Conservation (phyloP, 2,797 vertebrate species). For the Pseudopleuronectes americanus region DNA sequence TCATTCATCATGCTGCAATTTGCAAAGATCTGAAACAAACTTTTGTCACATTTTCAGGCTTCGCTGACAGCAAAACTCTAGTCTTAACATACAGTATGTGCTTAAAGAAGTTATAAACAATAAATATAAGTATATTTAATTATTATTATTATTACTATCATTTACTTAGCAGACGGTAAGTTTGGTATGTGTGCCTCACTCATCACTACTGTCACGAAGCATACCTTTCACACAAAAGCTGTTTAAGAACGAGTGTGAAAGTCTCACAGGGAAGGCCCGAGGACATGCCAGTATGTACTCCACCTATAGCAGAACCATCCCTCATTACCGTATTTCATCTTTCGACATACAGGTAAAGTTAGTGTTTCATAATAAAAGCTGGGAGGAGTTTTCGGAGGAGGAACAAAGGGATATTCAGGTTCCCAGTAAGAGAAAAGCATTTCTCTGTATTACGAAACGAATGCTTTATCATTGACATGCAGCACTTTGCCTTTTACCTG, state of each 20-base stretch:
- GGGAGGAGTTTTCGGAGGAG: conserved; percentile 4
- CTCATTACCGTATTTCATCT: background rate
- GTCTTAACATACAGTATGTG: background rate
- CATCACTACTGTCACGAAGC: conserved; percentile 6
- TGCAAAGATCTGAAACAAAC: conserved; percentile 29
- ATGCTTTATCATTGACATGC: conserved; percentile 33
- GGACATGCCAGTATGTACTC: conserved; percentile 7
- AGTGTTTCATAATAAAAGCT: conserved; percentile 1
- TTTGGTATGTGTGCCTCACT: too few relatives aligned
- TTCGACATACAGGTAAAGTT: background rate
- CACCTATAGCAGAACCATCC: conserved; percentile 22
- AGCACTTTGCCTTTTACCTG: conserved; percentile 43
- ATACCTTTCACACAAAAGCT: conserved; percentile 8
- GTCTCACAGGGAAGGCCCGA: background rate
- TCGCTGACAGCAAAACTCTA: background rate
- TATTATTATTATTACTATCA: too few relatives aligned
- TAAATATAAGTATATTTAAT: too few relatives aligned
- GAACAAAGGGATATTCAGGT: conserved; percentile 17
- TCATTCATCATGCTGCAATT: conserved; percentile 43
- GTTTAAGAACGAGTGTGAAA: conserved; percentile 7
- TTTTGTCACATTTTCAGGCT: conserved; percentile 14
- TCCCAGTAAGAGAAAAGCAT: conserved; percentile 35
- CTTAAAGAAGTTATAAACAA: background rate
- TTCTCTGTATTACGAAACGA: conserved; percentile 53
- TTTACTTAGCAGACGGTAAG: background rate